Evolutionary conservation across 2,888 invertebrate species (phyloP).

Genomic region (Lithophane socia): DNA sequence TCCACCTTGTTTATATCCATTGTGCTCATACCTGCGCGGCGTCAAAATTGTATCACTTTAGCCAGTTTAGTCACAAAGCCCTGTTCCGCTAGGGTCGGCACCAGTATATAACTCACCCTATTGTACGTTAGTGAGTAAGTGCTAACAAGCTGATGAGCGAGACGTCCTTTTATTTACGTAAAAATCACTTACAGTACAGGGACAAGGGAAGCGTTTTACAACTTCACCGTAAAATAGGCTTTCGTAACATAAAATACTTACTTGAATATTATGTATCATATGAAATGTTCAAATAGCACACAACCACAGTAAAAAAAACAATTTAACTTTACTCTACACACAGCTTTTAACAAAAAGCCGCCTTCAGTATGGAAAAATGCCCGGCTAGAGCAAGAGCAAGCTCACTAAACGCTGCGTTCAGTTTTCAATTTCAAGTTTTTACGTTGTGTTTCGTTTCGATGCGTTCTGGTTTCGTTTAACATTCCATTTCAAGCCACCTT

Average conservation of each 20-base stretch:
- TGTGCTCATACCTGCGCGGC: conserved; percentile 77
- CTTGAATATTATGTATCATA: conserved; percentile 39
- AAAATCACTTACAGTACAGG: conserved; percentile 28
- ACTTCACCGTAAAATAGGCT: neutral
- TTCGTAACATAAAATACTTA: conserved; percentile 46
- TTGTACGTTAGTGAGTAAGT: conserved; percentile 7
- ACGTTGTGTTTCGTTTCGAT: too few relatives aligned
- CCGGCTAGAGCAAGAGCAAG: conserved; percentile 8
- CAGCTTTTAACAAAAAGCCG: conserved; percentile 28
- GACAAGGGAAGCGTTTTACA: conserved; percentile 41
- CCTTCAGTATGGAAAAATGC: conserved; percentile 17
- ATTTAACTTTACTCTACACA: neutral
- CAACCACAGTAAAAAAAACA: conserved; percentile 24
- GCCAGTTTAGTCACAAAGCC: neutral
- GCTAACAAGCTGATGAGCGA: conserved; percentile 16
- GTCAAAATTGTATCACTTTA: conserved; percentile 35
- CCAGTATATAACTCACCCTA: conserved; percentile 7
- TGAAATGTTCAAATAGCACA: conserved; percentile 19
- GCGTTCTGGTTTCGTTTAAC: too few relatives aligned
- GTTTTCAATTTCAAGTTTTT: too few relatives aligned
- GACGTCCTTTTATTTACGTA: conserved; percentile 9
- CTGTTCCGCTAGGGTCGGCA: conserved; percentile 42
- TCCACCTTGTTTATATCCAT: conserved; percentile 84
- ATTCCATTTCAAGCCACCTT: too few relatives aligned
- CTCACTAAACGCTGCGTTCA: too few relatives aligned